These are phyloP conservation scores for Tragelaphus imberbis DNA, from an alignment of 2,113 vertebrate species.

Conservation along the genomic window DNA sequence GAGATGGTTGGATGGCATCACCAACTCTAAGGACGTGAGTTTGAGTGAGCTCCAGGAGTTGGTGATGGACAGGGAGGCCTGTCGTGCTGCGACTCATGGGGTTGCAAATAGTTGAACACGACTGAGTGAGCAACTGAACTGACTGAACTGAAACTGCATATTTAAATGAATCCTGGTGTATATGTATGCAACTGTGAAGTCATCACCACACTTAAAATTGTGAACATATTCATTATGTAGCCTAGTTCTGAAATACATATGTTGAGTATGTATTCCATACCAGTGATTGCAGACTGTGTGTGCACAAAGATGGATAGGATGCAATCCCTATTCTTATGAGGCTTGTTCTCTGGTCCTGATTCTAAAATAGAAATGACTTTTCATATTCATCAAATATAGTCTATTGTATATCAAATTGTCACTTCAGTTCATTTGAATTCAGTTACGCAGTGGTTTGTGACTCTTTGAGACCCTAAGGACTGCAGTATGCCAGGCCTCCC, in stretches of 20 bases:
- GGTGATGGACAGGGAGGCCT: too few relatives aligned
- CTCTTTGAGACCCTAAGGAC: neutral
- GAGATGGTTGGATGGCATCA: too few relatives aligned
- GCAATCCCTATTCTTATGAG: neutral
- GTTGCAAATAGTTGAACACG: too few relatives aligned
- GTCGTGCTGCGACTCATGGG: too few relatives aligned
- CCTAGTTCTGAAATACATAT: neutral
- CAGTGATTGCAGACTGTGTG: neutral
- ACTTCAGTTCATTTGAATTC: neutral
- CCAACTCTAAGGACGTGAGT: too few relatives aligned
- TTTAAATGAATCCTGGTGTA: neutral
- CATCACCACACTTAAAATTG: neutral
- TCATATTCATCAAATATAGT: neutral
- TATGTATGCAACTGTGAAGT: neutral
- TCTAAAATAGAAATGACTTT: neutral
- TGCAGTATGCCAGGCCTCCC: neutral
- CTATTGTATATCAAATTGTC: neutral
- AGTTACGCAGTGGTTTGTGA: neutral
- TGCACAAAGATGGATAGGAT: neutral
- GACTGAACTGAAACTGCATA: too few relatives aligned
- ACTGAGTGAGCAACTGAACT: too few relatives aligned
- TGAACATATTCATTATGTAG: neutral
- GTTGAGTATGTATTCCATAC: neutral
- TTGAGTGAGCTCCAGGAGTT: too few relatives aligned
- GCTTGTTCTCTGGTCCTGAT: neutral